phyloP scores from a whole-genome alignment of 2,888 invertebrate species.

The Lampropteryx suffumata region DNA sequence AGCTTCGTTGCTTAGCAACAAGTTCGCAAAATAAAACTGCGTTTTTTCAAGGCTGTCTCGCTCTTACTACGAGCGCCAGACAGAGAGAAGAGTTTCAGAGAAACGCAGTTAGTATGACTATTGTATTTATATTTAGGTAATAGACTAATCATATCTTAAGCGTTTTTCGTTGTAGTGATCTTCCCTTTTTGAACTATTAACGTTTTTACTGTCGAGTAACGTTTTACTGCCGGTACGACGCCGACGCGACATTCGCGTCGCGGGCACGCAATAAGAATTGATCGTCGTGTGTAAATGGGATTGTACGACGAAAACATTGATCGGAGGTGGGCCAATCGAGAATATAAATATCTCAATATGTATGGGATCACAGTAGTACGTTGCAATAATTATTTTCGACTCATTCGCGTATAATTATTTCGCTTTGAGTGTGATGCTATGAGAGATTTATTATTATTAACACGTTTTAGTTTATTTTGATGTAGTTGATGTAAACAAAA shows the following conservation, averaged over 20 bases:
- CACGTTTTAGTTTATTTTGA: conserved; percentile 43
- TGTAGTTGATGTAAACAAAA: conserved; percentile 25
- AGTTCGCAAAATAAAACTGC: conserved; percentile 36
- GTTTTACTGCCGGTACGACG: conserved; percentile 35
- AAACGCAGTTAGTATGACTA: conserved; percentile 34
- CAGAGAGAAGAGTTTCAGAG: conserved; percentile 15
- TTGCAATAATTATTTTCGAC: conserved; percentile 56
- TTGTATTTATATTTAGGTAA: conserved; percentile 55
- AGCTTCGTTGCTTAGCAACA: conserved; percentile 63
- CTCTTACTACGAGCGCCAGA: conserved; percentile 2
- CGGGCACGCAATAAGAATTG: conserved; percentile 59
- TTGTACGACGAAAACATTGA: conserved; percentile 54
- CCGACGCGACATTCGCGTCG: conserved; percentile 53
- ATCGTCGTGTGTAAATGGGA: conserved; percentile 52
- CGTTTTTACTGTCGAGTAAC: conserved; percentile 42
- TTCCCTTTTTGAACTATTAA: conserved; percentile 54
- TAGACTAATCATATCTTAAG: conserved; percentile 78
- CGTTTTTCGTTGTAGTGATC: conserved; percentile 65
- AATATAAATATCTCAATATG: conserved; percentile 68
- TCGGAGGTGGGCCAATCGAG: conserved; percentile 75
- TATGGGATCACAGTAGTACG: conserved; percentile 75
- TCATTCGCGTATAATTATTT: conserved; percentile 44
- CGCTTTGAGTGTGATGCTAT: conserved; percentile 47
- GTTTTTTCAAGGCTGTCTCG: conserved; percentile 27
- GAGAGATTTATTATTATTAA: conserved; percentile 29